These are phyloP conservation scores for human (Homo sapiens) DNA, from an alignment of 2,113 vertebrate genomes.

Conservation along the genomic window DNA sequence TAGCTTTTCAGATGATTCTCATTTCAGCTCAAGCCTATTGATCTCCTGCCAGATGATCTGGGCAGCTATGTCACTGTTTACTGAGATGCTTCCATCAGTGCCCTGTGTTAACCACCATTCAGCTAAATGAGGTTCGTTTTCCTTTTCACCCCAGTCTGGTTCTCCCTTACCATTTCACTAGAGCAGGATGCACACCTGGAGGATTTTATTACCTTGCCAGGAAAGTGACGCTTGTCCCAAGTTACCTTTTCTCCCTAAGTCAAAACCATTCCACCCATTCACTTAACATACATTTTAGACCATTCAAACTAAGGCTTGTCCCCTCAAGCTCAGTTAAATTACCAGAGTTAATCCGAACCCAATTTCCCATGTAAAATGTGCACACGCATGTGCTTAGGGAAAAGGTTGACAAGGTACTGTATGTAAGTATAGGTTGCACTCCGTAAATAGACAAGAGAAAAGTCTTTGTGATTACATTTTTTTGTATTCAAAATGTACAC, in stretches of 20 bases:
- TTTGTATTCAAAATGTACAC: slow-evolving; percentile 41
- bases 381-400: neutral
- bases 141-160: neutral
- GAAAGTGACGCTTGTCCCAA: slow-evolving; percentile 1
- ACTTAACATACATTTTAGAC: neutral
- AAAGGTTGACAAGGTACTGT: neutral
- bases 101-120: neutral
- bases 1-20: slow-evolving; percentile 50
- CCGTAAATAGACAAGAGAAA: neutral
- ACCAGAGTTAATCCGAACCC: neutral
- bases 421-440: neutral
- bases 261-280: neutral
- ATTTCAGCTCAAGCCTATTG: slow-evolving; percentile 28
- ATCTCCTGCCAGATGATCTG: slow-evolving; percentile 10
- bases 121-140: neutral
- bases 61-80: neutral
- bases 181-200: neutral
- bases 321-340: neutral
- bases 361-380: neutral
- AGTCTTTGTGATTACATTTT: neutral
- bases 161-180: neutral
- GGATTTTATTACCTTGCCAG: neutral
- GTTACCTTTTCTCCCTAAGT: neutral
- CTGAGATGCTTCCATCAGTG: neutral
- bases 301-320: neutral